phyloP scores from a whole-genome alignment of 2,113 vertebrate genomes.

The Oryzias celebensis region DNA sequence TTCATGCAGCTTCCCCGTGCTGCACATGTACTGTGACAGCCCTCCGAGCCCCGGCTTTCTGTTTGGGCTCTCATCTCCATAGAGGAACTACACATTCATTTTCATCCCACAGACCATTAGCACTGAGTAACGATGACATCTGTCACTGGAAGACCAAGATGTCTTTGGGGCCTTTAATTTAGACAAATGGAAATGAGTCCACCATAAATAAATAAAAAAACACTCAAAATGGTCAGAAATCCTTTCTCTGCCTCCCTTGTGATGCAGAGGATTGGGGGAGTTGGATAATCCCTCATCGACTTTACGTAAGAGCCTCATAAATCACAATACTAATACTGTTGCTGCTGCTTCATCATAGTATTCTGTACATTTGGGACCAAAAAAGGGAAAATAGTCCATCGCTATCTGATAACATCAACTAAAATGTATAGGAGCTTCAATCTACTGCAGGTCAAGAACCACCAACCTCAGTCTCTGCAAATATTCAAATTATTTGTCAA shows the following conservation, averaged over 20 bases:
- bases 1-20: conserved; percentile 45
- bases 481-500: conserved; percentile 61
- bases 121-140: conserved; percentile 56
- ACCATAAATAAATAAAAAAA: conserved; percentile 11
- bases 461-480: conserved; percentile 12
- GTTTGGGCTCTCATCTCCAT: conserved; percentile 42
- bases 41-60: conserved; percentile 27
- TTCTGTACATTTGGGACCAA: neutral
- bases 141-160: conserved; percentile 42
- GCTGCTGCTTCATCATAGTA: conserved; percentile 1
- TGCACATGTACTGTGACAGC: conserved; percentile 39
- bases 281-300: conserved; percentile 16
- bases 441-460: conserved; percentile 15
- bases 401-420: neutral
- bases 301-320: conserved; percentile 29
- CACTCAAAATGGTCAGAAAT: conserved; percentile 19
- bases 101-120: conserved; percentile 44
- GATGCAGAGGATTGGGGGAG: conserved; percentile 1
- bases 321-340: conserved; percentile 17
- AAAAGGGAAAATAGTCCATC: neutral
- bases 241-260: neutral
- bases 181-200: conserved; percentile 41
- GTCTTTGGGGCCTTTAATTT: conserved; percentile 38
- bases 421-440: neutral
- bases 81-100: conserved; percentile 57